Evolutionary conservation across 2,797 vertebrate genomes (phyloP).

Genomic region (Phrynocephalus vlangalii): DNA sequence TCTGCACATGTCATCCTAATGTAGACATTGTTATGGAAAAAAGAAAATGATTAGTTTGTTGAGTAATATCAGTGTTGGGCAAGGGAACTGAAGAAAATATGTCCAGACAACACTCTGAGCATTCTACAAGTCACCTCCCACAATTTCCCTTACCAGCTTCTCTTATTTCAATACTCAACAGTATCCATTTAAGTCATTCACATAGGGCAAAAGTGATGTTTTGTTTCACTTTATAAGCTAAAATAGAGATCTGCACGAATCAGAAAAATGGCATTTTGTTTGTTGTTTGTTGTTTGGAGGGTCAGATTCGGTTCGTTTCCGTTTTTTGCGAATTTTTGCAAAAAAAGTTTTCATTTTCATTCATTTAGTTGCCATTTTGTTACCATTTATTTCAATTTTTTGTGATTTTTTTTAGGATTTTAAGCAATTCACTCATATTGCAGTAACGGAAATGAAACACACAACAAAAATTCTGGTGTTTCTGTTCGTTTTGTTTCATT

Average conservation of each 20-base stretch:
- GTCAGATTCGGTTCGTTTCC: too few relatives aligned
- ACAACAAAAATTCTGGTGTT: too few relatives aligned
- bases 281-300: too few relatives aligned
- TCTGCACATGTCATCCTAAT: not conserved
- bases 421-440: too few relatives aligned
- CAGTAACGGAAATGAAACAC: too few relatives aligned
- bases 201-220: slow-evolving; percentile 6
- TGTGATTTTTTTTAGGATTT: too few relatives aligned
- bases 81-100: not conserved
- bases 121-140: not conserved
- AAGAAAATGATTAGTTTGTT: not conserved
- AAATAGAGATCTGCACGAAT: not conserved
- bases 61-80: not conserved
- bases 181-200: not conserved
- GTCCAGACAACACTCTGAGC: not conserved
- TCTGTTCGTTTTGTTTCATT: too few relatives aligned
- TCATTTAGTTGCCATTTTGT: too few relatives aligned
- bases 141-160: not conserved
- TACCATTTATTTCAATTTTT: too few relatives aligned
- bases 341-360: too few relatives aligned
- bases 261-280: too few relatives aligned
- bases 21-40: not conserved
- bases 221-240: slow-evolving; percentile 22
- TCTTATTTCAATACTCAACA: not conserved
- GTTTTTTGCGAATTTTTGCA: too few relatives aligned